phyloP scores from a whole-genome alignment of 2,888 invertebrate genomes.

The Abrostola triplasia region DNA sequence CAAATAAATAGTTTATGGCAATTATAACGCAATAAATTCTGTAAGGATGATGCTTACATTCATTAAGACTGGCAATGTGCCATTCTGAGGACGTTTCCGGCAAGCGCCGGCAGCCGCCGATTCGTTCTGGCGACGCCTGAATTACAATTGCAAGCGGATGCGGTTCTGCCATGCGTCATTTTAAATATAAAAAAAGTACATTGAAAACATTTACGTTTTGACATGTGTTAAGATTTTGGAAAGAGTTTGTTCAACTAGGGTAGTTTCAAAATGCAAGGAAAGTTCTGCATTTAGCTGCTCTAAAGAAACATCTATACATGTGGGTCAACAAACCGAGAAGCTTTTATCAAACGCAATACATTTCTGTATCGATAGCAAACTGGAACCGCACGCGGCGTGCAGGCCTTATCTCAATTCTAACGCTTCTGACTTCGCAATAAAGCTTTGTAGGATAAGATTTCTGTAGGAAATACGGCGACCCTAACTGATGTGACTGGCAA shows the following conservation, averaged over 20 bases:
- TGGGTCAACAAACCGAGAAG: constrained; percentile 73
- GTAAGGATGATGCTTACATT: constrained; percentile 72
- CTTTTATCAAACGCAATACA: constrained; percentile 71
- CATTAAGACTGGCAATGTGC: constrained; percentile 80
- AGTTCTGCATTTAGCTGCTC: constrained; percentile 16
- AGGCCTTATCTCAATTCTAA: constrained; percentile 76
- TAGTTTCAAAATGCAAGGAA: constrained; percentile 16
- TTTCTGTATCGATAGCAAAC: constrained; percentile 70
- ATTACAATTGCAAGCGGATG: constrained; percentile 79
- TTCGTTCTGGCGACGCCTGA: constrained; percentile 80
- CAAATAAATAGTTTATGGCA: constrained; percentile 49
- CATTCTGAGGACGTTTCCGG: constrained; percentile 80
- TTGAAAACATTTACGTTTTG: constrained; percentile 2
- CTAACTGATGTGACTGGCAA: no score
- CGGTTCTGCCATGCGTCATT: constrained; percentile 77
- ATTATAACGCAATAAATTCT: constrained; percentile 66
- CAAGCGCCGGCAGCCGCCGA: constrained; percentile 74
- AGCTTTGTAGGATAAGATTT: constrained; percentile 23
- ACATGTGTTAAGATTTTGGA: constrained; percentile 1
- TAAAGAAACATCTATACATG: constrained; percentile 33
- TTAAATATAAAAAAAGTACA: constrained; percentile 28
- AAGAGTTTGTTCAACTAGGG: not conserved
- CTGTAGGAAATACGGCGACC: not conserved
- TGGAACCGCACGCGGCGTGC: constrained; percentile 67
- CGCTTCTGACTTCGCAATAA: constrained; percentile 70